Base-by-base conservation (phyloP, 2,113 vertebrate genomes). In the Syngnathus scovelli region DNA sequence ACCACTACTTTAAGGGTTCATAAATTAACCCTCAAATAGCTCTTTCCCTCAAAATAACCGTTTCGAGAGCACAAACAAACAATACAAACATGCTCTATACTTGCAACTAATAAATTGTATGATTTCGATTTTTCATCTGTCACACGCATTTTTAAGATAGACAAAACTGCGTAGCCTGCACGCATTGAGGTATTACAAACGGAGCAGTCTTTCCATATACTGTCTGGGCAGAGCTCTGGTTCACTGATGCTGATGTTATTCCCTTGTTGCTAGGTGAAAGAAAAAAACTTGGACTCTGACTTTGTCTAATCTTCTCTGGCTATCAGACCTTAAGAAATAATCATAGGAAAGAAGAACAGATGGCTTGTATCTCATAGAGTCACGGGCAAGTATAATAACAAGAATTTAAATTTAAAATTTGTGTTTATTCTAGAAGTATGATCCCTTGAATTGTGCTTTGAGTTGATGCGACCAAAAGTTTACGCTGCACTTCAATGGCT, bases 241-340 rank as follows among this genome's bases (percentile, higher is more conserved):
- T 70, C 41, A 69, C 48, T 44, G 44, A 54, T 68, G 68, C 9
- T 21, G 65, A 36, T 69, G 52, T 38, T 69, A 49, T 79, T 70
- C 69, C 27, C 46, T 19, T 49, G 75, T 78, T 74, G 61, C 71
- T 73, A 72, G 44, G 66, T 71, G 48, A 70, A 3, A 19, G n/a
- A 33, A 36, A 67, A 78, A 78, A 72, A 78, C 74, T 75, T 69
- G 41, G 48, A 66, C 65, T 68, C n/a, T n/a, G 54, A 68, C 7
- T 8, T 66, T 54, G 66, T 64, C 49, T 61, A 61, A 33, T 83
- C 74, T 71, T 75, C 69, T 79, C 19, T 16, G 39, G 60, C 60
- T 62, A 23, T 61, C 38, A 39, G 55, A 43, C 10, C 60, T 43
- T 15, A 21, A 41, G 9, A 61, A 62, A 15, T 52, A 0, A 51